These are phyloP conservation scores for Drosophila triauraria DNA, from an alignment of 1,140 invertebrate species.

Conservation along the genomic window DNA sequence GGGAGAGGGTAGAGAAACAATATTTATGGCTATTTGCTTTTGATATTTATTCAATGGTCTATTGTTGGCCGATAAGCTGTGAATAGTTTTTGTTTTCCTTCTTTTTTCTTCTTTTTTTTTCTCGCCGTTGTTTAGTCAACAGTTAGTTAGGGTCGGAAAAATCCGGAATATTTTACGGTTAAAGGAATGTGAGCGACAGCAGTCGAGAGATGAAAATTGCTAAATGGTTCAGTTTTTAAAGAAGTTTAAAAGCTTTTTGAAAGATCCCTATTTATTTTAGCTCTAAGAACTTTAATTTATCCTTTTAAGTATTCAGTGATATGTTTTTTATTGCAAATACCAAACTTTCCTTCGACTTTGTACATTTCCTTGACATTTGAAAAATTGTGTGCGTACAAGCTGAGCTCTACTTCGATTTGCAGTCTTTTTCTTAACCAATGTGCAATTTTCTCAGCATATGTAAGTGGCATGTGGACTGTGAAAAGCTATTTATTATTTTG, in stretches of 20 bases:
- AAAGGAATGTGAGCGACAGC: conserved; percentile 4
- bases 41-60: conserved; percentile 81
- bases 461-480: conserved; percentile 39
- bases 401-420: conserved; percentile 1
- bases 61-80: conserved; percentile 80
- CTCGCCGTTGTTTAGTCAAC: conserved; percentile 21
- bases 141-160: conserved; percentile 33
- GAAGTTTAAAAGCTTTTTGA: not conserved
- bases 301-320: not conserved
- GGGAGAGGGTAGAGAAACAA: conserved; percentile 55
- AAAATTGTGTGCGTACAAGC: conserved; percentile 25
- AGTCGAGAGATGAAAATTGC: conserved; percentile 6
- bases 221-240: not conserved
- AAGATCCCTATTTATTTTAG: not conserved
- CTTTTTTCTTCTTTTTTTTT: conserved; percentile 13
- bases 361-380: conserved; percentile 33
- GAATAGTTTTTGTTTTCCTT: conserved; percentile 63
- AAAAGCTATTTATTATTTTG: conserved; percentile 56
- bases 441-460: conserved; percentile 48
- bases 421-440: not conserved
- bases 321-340: not conserved
- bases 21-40: conserved; percentile 80
- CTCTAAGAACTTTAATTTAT: not conserved
- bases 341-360: not conserved
- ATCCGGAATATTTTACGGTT: conserved; percentile 12